phyloP scores from a whole-genome alignment of 2,888 invertebrate genomes.

The Microctonus hyperodae region DNA sequence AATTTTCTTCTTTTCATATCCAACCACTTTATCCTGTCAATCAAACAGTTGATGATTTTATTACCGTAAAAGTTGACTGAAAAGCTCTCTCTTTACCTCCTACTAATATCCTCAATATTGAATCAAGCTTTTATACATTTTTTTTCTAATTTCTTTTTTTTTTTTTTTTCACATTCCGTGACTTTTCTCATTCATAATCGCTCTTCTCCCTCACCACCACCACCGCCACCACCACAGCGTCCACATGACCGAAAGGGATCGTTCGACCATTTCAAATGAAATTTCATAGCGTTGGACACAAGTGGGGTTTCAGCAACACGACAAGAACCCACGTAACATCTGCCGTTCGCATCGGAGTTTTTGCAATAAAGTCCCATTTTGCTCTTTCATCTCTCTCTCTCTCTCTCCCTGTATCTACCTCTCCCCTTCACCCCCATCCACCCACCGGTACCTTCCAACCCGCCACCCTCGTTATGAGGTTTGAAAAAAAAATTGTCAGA shows the following conservation, averaged over 20 bases:
- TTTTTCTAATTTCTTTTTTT: not conserved
- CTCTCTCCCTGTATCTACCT: conserved; percentile 21
- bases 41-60: not conserved
- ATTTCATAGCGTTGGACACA: conserved; percentile 40
- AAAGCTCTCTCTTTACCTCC: not conserved
- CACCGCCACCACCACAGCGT: not conserved
- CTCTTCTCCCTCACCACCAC: not conserved
- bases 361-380: conserved; percentile 56
- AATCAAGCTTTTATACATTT: not conserved
- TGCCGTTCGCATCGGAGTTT: conserved; percentile 55
- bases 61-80: not conserved
- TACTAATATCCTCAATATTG: not conserved
- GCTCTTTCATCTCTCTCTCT: conserved; percentile 24
- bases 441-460: no score
- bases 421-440: not conserved
- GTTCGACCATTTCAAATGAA: conserved; percentile 42
- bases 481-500: conserved; percentile 34
- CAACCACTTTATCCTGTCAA: not conserved
- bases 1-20: not conserved
- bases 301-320: conserved; percentile 33
- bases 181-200: conserved; percentile 2
- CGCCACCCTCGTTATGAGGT: conserved; percentile 38
- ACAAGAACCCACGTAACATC: conserved; percentile 52
- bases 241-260: conserved; percentile 33
- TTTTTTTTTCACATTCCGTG: not conserved